A percentile compares a stretch with the other conserved stretches of the same genome.
Conservation (phyloP, 2,113 vertebrate species). For the Riparia riparia region DNA sequence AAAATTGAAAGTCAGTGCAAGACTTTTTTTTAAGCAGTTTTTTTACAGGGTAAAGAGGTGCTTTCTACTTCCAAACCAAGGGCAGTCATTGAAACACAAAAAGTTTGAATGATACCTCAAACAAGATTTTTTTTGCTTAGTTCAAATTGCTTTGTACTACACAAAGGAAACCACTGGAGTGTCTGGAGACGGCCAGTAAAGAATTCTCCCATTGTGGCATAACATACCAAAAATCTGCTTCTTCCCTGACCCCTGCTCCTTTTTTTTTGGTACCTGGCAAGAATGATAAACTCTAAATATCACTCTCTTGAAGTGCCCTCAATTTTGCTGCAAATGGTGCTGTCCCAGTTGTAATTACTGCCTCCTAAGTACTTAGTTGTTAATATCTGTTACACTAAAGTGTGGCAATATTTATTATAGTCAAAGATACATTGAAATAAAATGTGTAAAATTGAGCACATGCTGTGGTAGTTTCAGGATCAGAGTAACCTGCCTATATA, state of each 20-base stretch:
- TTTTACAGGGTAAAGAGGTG: neutral
- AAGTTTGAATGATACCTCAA: neutral
- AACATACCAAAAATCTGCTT: neutral
- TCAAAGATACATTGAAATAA: neutral
- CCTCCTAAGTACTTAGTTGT: neutral
- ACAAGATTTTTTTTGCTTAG: neutral
- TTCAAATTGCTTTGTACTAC: neutral
- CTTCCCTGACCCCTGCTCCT: accelerated
- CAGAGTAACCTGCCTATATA: neutral
- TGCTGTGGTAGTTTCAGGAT: neutral
- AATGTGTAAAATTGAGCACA: neutral
- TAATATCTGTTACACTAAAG: neutral
- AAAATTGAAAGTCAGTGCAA: neutral
- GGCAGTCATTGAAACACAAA: neutral
- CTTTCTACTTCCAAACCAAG: neutral
- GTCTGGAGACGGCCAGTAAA: neutral
- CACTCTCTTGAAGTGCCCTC: neutral
- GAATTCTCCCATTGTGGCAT: neutral
- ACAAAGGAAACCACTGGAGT: neutral
- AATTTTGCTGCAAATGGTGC: neutral
- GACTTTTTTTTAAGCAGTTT: neutral
- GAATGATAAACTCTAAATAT: neutral
- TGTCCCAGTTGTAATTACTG: neutral
- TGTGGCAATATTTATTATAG: neutral
- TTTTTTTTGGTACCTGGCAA: neutral